Evolutionary conservation across 2,797 vertebrate genomes (phyloP).

Genomic region (Menidia menidia): DNA sequence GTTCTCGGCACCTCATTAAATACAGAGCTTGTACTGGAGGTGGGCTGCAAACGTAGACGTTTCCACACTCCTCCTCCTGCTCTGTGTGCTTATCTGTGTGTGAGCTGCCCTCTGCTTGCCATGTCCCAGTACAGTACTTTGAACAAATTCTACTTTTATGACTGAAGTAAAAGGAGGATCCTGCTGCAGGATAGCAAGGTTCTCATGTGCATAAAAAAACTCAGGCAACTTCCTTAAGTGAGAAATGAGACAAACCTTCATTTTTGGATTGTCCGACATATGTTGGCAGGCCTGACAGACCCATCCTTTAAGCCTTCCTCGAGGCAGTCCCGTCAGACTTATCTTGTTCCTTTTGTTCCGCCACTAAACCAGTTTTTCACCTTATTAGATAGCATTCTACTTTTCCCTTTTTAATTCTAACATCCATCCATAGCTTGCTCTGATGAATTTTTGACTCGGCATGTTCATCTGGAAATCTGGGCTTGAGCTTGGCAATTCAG

Average conservation of each 20-base stretch:
- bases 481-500: constrained; percentile 50
- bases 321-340: constrained; percentile 27
- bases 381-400: background rate
- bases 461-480: constrained; percentile 56
- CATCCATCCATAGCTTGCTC: constrained; percentile 1
- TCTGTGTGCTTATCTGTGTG: constrained; percentile 33
- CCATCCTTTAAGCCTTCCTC: constrained; percentile 48
- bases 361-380: constrained; percentile 21
- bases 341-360: constrained; percentile 8
- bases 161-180: constrained; percentile 21
- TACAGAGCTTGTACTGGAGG: constrained; percentile 35
- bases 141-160: constrained; percentile 65
- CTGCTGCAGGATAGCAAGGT: constrained; percentile 37
- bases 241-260: constrained; percentile 16
- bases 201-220: constrained; percentile 44
- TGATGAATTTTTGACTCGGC: constrained; percentile 28
- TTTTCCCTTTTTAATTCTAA: background rate
- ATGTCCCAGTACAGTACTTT: constrained; percentile 37
- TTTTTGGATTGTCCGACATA: constrained; percentile 50
- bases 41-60: constrained; percentile 39
- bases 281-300: constrained; percentile 40
- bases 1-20: constrained; percentile 64
- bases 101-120: constrained; percentile 45
- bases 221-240: constrained; percentile 43
- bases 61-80: constrained; percentile 43